These are phyloP conservation scores for Scytalopus superciliaris DNA, from an alignment of 2,113 vertebrate genomes.

Conservation along the genomic window DNA sequence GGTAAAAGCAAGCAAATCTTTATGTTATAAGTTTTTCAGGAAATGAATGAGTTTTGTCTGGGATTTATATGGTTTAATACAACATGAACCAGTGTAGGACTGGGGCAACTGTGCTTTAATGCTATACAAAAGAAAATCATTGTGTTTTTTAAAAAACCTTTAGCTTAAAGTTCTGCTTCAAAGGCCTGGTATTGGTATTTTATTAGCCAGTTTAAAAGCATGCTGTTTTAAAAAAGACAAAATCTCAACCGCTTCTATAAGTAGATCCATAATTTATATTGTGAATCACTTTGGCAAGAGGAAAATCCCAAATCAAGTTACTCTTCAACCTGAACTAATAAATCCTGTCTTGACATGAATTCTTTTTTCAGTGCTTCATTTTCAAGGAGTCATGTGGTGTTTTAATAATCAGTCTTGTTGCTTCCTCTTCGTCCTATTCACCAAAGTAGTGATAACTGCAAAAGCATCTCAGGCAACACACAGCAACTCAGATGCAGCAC, in stretches of 20 bases:
- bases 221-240: not conserved
- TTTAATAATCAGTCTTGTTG: conserved; percentile 12
- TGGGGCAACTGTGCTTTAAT: not conserved
- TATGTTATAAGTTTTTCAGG: not conserved
- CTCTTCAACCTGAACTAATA: conserved; percentile 51
- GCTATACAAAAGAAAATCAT: not conserved
- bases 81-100: not conserved
- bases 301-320: conserved; percentile 60
- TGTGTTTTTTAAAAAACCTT: not conserved
- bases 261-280: not conserved
- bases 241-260: not conserved
- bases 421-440: conserved; percentile 7
- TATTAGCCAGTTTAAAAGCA: not conserved
- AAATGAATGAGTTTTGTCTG: not conserved
- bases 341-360: conserved; percentile 47
- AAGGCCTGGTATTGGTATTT: not conserved
- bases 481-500: not conserved
- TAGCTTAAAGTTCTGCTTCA: not conserved
- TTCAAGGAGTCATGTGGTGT: conserved; percentile 48
- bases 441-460: not conserved
- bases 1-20: not conserved
- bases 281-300: conserved; percentile 29
- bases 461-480: not conserved
- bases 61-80: not conserved
- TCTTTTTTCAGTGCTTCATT: conserved; percentile 39